These are phyloP conservation scores for Eurytoma adleriae DNA, from an alignment of 2,888 invertebrate species.

Conservation along the genomic window DNA sequence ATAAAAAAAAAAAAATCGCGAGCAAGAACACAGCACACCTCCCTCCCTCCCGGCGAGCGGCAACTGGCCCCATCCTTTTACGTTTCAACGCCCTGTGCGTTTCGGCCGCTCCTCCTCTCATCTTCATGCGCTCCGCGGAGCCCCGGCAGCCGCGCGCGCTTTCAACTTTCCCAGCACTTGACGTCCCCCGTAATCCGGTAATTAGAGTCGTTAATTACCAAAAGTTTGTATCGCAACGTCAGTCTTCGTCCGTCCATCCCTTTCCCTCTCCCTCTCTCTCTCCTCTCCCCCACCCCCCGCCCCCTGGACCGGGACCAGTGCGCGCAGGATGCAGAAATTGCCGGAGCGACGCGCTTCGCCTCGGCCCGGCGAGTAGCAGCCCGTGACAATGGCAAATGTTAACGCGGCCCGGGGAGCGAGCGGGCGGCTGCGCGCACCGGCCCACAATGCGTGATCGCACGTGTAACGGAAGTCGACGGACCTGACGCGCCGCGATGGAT, in stretches of 20 bases:
- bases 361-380: background rate
- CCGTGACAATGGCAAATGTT: constrained; percentile 54
- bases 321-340: constrained; percentile 31
- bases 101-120: no score
- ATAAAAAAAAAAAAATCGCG: background rate
- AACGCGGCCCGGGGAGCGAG: background rate
- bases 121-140: background rate
- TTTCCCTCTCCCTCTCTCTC: background rate
- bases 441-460: constrained; percentile 50
- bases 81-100: background rate
- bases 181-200: constrained; percentile 33
- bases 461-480: constrained; percentile 52
- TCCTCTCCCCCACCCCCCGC: background rate
- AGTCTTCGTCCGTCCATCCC: constrained; percentile 15
- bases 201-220: constrained; percentile 52
- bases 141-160: background rate
- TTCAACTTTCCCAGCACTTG: constrained; percentile 43
- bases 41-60: background rate
- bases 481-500: constrained; percentile 26
- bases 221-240: constrained; percentile 49
- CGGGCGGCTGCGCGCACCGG: background rate
- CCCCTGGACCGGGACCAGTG: background rate
- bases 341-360: constrained; percentile 4
- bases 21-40: background rate
- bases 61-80: background rate